Base-by-base conservation (phyloP, 2,888 invertebrate species). In the Caenorhabditis becei region DNA sequence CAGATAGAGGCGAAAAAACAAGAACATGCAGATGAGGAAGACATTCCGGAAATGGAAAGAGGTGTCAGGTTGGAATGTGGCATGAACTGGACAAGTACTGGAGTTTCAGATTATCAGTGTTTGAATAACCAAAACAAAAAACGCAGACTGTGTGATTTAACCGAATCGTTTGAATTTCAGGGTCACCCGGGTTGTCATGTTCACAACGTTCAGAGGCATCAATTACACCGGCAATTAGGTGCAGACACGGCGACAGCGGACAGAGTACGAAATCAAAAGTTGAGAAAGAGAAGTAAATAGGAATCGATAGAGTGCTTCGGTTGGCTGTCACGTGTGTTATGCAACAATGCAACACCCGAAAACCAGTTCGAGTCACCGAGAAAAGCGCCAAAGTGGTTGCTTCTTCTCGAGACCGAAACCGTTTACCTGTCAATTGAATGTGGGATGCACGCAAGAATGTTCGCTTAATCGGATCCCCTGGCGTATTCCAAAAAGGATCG, bases 171-270 rank as follows among this genome's bases (percentile, higher is more conserved):
- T 24, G 53, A 54, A 72, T 72, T 70, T 70, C 26, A 53, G 59
- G 70, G 71, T 62, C 71, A 72, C 32, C 32, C 2, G 32, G 28
- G 16, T 20, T 26, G 18, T 44, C 32, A 16, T 63, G 41, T 63
- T 63, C 51, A 26, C 62, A 18, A 32, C 41, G 62, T 71, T 71
- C 70, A 62, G 54, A 16, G 71, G 71, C 63, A 72, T 72, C 71
- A 56, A 72, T 72, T 72, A 72, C 63, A 63, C 47, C 47, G 63
- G 62, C 63, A 72, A 63, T 63, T 63, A 63, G 56, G 63, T 62
- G 61, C 53, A 62, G 53, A 61, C 35, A 63, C 51, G 51, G 26
- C 51, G 53, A 49, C 16, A 23, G 37, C 47, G 61, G 41, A 62
- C 16, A 71, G 16, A 23, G 51, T n/a, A 23, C 20, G 14, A 20